Conservation (phyloP, 2,797 vertebrate genomes). For the Protonibea diacanthus region DNA sequence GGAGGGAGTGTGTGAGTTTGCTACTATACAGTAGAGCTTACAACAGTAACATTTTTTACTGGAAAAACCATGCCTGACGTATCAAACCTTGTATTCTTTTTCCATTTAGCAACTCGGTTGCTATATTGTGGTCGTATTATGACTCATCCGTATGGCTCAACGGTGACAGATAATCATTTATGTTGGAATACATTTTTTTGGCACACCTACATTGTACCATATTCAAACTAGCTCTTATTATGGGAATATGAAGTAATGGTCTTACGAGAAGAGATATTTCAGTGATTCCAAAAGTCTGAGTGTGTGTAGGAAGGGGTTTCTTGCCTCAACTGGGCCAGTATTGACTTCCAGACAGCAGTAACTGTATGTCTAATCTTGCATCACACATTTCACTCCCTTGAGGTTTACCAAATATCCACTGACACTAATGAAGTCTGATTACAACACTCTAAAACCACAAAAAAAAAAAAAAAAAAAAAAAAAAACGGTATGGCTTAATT, state of each 20-base stretch:
- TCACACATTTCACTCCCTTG: slow-evolving; percentile 8
- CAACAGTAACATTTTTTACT: slow-evolving; percentile 20
- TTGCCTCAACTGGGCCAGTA: neutral
- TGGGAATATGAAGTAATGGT: slow-evolving; percentile 31
- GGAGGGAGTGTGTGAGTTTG: slow-evolving; percentile 10
- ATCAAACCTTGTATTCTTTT: slow-evolving; percentile 17
- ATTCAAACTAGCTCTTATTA: slow-evolving; percentile 1
- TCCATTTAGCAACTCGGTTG: slow-evolving; percentile 21
- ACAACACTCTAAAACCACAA: neutral
- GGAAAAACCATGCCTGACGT: slow-evolving; percentile 30
- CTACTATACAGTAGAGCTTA: neutral
- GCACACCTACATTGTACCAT: neutral
- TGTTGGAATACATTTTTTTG: slow-evolving; percentile 22
- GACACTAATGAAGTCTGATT: neutral
- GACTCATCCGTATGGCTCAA: slow-evolving; percentile 24
- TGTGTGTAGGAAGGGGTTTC: slow-evolving; percentile 16
- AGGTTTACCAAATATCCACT: slow-evolving; percentile 23
- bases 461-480: no score
- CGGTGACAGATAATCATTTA: slow-evolving; percentile 20
- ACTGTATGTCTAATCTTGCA: slow-evolving; percentile 1
- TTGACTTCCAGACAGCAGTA: neutral
- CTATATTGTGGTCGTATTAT: slow-evolving; percentile 9
- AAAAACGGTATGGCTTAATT: neutral
- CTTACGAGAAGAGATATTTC: slow-evolving; percentile 16
- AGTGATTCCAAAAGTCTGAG: slow-evolving; percentile 22